Evolutionary conservation across 2,113 vertebrate species (phyloP).

Genomic region (Myiozetetes cayanensis): DNA sequence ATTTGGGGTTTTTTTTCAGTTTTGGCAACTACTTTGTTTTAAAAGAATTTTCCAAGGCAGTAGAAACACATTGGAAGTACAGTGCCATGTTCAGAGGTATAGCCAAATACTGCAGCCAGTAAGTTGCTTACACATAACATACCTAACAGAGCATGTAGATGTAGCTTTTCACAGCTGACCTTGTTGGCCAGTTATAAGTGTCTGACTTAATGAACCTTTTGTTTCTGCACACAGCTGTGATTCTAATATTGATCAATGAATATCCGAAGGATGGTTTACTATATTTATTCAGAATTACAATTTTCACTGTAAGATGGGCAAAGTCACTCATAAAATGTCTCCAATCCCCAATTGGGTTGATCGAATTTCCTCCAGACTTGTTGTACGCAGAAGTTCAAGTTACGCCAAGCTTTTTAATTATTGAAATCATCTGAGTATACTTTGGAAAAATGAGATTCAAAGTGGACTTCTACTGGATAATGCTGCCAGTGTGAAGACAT

Average conservation of each 20-base stretch:
- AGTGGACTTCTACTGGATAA: background rate
- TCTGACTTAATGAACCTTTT: background rate
- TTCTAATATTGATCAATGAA: background rate
- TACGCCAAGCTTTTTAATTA: background rate
- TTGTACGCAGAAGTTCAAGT: background rate
- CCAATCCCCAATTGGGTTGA: background rate
- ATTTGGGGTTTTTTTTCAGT: background rate
- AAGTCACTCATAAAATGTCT: background rate
- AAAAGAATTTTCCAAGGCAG: background rate
- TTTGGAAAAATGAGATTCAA: background rate
- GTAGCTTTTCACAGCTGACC: background rate
- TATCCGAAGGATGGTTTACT: background rate
- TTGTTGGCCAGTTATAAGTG: background rate
- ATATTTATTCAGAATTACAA: background rate
- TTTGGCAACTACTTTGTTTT: background rate
- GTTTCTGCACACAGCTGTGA: background rate
- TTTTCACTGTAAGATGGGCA: background rate
- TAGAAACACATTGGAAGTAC: background rate
- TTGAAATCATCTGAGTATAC: background rate
- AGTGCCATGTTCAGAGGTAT: background rate
- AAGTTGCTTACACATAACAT: background rate
- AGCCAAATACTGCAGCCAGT: background rate
- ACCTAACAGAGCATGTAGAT: background rate
- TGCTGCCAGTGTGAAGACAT: background rate
- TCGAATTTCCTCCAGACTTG: background rate